Conservation (phyloP, 2,888 invertebrate species). For the Torymus tubicola region DNA sequence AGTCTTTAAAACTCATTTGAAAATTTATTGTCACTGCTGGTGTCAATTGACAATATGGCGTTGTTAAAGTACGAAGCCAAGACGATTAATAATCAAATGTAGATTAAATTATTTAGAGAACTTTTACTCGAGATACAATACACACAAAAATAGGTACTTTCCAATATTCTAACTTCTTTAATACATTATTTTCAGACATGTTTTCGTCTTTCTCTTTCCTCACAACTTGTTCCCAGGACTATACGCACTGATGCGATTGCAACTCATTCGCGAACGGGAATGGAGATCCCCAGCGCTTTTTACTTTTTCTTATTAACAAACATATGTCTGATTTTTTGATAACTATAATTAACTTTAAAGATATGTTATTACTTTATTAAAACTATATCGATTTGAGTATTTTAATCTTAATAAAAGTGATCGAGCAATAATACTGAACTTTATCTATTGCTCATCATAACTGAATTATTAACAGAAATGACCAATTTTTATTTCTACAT, state of each 20-base stretch:
- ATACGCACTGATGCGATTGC: conserved; percentile 62
- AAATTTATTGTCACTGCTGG: conserved; percentile 27
- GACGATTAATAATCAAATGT: conserved; percentile 43
- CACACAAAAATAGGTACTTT: conserved; percentile 46
- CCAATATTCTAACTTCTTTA: conserved; percentile 10
- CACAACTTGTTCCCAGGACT: conserved; percentile 66
- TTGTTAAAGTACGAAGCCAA: conserved; percentile 64
- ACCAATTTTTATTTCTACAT: no score
- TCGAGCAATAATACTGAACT: no score
- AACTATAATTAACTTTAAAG: no score
- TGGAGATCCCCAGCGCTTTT: background rate
- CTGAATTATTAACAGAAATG: no score
- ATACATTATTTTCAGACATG: no score
- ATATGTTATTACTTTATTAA: no score
- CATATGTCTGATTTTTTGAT: background rate
- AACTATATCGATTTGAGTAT: no score
- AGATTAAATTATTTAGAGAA: conserved; percentile 34
- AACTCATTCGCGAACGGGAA: conserved; percentile 62
- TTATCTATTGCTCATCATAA: no score
- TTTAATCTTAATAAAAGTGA: no score
- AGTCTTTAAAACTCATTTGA: conserved; percentile 23
- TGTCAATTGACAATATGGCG: conserved; percentile 39
- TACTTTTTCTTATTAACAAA: background rate
- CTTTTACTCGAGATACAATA: conserved; percentile 20
- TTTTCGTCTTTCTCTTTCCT: conserved; percentile 34